Conservation (phyloP, 2,888 invertebrate species). For the Mystacides longicornis region DNA sequence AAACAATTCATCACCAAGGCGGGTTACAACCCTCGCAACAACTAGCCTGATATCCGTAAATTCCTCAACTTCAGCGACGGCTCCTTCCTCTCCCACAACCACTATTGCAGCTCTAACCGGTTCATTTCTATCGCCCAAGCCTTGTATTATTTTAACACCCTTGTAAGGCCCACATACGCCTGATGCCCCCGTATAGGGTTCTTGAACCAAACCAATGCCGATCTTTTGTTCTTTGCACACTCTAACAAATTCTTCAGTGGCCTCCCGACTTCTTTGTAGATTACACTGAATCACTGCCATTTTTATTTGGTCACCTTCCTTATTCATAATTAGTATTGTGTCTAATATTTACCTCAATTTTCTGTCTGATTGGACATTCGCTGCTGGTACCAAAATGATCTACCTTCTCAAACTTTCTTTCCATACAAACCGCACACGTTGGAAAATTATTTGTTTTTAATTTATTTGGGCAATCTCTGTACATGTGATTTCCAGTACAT, state of each 20-base stretch:
- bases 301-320: background rate
- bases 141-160: background rate
- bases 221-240: background rate
- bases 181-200: background rate
- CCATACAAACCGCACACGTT: too few species aligned
- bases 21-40: background rate
- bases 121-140: background rate
- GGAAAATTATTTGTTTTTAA: too few species aligned
- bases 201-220: background rate
- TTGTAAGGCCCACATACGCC: background rate
- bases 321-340: background rate
- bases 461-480: too few species aligned
- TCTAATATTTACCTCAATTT: background rate
- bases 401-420: too few species aligned
- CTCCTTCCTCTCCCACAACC: background rate
- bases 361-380: background rate
- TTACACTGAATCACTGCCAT: background rate
- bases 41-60: background rate
- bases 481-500: background rate
- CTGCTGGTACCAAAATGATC: background rate
- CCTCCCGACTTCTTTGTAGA: background rate
- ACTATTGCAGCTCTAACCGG: background rate
- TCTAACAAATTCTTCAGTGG: background rate
- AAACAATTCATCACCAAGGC: too few species aligned
- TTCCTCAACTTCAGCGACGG: background rate